Conservation (phyloP, 2,888 invertebrate genomes). For the Mechanitis messenoides region DNA sequence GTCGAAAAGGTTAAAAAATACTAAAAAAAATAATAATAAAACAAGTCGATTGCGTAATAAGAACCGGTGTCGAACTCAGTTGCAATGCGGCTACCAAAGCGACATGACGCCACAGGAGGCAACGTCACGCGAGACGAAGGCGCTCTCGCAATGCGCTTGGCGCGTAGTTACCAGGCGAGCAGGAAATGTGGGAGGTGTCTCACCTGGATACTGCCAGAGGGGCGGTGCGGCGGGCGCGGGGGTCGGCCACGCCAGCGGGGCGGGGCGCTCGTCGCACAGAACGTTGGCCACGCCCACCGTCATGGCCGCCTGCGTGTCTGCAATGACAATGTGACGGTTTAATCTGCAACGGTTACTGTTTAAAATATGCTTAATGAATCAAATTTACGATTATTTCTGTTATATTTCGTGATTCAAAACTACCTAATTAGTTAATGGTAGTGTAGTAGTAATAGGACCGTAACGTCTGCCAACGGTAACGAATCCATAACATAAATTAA, state of each 20-base stretch:
- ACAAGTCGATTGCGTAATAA: too few relatives aligned
- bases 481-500: too few relatives aligned
- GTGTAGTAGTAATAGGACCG: too few relatives aligned
- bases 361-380: constrained; percentile 11
- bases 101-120: constrained; percentile 58
- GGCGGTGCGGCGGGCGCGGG: constrained; percentile 79
- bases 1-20: not conserved
- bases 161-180: constrained; percentile 74
- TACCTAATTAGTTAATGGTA: too few relatives aligned
- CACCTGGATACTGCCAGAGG: constrained; percentile 88
- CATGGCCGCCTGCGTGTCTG: constrained; percentile 81
- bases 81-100: constrained; percentile 70
- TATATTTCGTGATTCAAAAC: too few relatives aligned
- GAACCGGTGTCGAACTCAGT: constrained; percentile 36
- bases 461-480: too few relatives aligned
- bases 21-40: constrained; percentile 15
- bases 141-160: constrained; percentile 74
- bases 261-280: constrained; percentile 80
- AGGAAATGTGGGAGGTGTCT: constrained; percentile 67
- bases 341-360: constrained; percentile 28
- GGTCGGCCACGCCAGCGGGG: constrained; percentile 76
- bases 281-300: constrained; percentile 80
- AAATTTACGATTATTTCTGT: not conserved
- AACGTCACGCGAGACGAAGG: constrained; percentile 42
- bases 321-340: constrained; percentile 62